These are phyloP conservation scores for Vimba vimba DNA, from an alignment of 2,113 vertebrate genomes.

Conservation along the genomic window DNA sequence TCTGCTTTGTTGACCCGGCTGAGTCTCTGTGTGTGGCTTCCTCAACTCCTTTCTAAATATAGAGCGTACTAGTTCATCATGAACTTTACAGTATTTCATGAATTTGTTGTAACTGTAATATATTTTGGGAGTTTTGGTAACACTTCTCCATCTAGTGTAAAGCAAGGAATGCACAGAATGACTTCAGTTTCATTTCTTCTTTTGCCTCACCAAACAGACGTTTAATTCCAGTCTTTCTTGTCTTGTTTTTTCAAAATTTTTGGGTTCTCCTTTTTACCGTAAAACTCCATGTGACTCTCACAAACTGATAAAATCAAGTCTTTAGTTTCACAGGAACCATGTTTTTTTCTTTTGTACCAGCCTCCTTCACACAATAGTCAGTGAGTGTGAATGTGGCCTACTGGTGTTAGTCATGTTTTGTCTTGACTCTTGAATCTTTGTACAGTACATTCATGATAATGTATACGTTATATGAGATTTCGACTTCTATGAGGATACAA, in stretches of 20 bases:
- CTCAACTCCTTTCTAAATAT: not conserved
- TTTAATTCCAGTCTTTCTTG: slow-evolving; percentile 22
- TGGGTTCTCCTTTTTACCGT: not conserved
- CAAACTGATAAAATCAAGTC: slow-evolving; percentile 15
- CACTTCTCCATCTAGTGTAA: not conserved
- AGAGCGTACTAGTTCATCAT: not conserved
- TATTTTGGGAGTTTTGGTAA: not conserved
- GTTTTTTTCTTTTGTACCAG: not conserved
- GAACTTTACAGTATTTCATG: not conserved
- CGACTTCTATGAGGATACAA: not conserved
- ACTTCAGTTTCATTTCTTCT: slow-evolving; percentile 18
- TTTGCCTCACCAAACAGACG: not conserved
- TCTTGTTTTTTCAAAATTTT: not conserved
- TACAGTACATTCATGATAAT: not conserved
- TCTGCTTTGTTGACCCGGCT: not conserved
- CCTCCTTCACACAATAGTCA: not conserved
- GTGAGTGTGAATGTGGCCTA: not conserved
- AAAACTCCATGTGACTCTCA: not conserved
- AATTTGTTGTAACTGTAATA: not conserved
- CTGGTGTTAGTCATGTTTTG: slow-evolving; percentile 25
- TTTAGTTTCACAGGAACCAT: slow-evolving; percentile 6
- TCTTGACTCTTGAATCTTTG: not conserved
- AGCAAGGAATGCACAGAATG: not conserved
- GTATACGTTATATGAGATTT: not conserved
- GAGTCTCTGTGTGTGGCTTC: not conserved